These are phyloP conservation scores for Clamator glandarius DNA, from an alignment of 2,797 vertebrate genomes.

Conservation along the genomic window DNA sequence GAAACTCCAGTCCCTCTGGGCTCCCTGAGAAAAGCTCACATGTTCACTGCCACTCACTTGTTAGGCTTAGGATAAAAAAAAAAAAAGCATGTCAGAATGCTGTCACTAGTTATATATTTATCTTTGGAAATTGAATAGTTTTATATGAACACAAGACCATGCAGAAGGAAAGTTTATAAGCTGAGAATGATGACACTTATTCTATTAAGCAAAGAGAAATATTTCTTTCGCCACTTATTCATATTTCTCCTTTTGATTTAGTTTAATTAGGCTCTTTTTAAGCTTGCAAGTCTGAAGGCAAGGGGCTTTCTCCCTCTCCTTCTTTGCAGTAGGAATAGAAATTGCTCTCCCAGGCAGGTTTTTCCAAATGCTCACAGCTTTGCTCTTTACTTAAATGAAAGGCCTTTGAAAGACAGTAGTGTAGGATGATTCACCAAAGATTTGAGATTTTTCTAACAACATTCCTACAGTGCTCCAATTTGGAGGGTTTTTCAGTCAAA, in stretches of 20 bases:
- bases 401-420: background rate
- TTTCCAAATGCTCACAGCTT: slow-evolving; percentile 9
- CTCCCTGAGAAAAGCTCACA: background rate
- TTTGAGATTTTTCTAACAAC: slow-evolving; percentile 18
- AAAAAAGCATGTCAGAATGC: background rate
- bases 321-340: background rate
- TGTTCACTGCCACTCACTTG: background rate
- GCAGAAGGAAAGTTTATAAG: background rate
- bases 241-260: slow-evolving; percentile 4
- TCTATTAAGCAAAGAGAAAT: background rate
- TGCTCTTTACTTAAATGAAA: slow-evolving; percentile 25
- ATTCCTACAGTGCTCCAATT: background rate
- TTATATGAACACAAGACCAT: background rate
- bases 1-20: background rate
- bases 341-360: background rate
- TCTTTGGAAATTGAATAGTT: slow-evolving; percentile 16
- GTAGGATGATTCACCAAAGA: background rate
- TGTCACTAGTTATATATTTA: slow-evolving; percentile 9
- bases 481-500: background rate
- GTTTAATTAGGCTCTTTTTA: slow-evolving; percentile 16
- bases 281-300: background rate
- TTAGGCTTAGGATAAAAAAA: background rate
- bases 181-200: background rate
- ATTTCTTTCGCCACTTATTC: background rate
- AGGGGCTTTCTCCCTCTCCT: background rate